A percentile compares a stretch with the other conserved stretches of the same genome.
phyloP scores from a whole-genome alignment of 2,113 vertebrate species.

The Collichthys lucidus region DNA sequence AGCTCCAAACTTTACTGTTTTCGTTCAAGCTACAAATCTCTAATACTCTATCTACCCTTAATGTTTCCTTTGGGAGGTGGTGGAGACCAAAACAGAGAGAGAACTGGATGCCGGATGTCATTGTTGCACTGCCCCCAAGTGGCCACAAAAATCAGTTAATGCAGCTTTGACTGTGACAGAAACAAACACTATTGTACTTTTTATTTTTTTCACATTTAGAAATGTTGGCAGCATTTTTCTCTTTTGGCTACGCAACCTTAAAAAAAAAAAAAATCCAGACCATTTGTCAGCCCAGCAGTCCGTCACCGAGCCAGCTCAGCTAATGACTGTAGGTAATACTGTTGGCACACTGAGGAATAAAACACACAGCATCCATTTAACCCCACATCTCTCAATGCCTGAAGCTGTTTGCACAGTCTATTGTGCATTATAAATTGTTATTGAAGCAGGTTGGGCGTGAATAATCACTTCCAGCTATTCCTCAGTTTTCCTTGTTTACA shows the following conservation, averaged over 20 bases:
- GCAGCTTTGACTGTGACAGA: background rate
- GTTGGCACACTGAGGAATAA: slow-evolving; percentile 38
- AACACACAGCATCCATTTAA: slow-evolving; percentile 39
- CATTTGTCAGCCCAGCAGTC: slow-evolving; percentile 49
- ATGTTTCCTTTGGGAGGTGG: no score
- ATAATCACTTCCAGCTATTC: slow-evolving; percentile 46
- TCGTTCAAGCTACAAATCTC: no score
- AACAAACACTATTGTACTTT: background rate
- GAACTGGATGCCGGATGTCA: background rate
- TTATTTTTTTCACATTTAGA: slow-evolving; percentile 33
- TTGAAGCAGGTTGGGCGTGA: slow-evolving; percentile 30
- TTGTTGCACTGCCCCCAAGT: background rate
- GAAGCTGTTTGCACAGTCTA: slow-evolving; percentile 20
- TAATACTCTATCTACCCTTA: no score
- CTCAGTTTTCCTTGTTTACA: slow-evolving; percentile 15
- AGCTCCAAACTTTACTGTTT: no score
- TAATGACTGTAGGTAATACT: slow-evolving; percentile 52
- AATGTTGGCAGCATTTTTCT: slow-evolving; percentile 39
- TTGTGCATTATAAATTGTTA: slow-evolving; percentile 37
- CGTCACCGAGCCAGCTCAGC: slow-evolving; percentile 26
- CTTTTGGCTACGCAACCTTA: slow-evolving; percentile 31
- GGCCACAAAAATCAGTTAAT: background rate
- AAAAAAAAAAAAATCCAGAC: slow-evolving; percentile 10
- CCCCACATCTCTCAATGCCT: slow-evolving; percentile 25
- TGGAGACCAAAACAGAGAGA: no score